phyloP scores from a whole-genome alignment of 2,113 vertebrate genomes.

The Gymnorhina tibicen region DNA sequence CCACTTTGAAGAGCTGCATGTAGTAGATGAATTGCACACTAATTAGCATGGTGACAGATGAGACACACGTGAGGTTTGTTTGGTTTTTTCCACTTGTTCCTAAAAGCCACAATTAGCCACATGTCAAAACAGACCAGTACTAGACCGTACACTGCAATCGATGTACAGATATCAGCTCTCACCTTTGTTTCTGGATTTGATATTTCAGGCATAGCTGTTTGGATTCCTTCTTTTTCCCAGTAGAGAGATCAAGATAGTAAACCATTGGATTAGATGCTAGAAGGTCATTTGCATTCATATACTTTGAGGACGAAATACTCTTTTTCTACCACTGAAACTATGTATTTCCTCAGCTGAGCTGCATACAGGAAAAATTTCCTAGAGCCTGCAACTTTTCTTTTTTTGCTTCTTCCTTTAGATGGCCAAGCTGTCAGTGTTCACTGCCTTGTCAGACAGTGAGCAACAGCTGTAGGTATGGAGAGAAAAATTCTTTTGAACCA shows the following conservation, averaged over 20 bases:
- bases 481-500: neutral
- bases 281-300: neutral
- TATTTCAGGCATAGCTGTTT: neutral
- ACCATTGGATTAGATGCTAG: neutral
- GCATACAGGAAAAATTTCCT: neutral
- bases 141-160: neutral
- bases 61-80: neutral
- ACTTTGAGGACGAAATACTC: neutral
- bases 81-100: neutral
- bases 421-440: neutral
- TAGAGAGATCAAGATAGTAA: neutral
- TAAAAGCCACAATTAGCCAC: neutral
- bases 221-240: neutral
- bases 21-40: neutral
- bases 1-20: neutral
- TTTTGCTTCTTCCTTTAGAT: neutral
- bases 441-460: neutral
- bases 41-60: neutral
- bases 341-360: neutral
- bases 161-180: neutral
- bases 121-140: neutral
- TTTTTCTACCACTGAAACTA: neutral
- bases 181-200: neutral
- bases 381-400: neutral
- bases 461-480: neutral